Percentiles rank a stretch among this genome's conserved stretches.
phyloP scores from a whole-genome alignment of 2,888 invertebrate species.

The Cosmia pyralina region DNA sequence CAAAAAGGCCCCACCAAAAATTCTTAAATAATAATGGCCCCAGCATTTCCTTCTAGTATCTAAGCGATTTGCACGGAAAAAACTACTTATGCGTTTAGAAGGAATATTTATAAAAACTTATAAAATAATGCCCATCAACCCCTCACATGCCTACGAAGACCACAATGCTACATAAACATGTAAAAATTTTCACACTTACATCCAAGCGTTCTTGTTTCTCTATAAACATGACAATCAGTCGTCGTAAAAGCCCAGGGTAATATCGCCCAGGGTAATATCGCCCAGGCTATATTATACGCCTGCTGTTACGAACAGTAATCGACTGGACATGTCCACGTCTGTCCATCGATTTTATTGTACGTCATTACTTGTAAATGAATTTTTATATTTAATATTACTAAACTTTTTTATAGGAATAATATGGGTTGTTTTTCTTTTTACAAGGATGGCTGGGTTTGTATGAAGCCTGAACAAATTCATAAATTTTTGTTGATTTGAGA shows the following conservation, averaged over 20 bases:
- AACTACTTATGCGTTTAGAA: background rate
- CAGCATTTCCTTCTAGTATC: background rate
- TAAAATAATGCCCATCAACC: background rate
- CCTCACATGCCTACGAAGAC: background rate
- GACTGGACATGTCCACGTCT: constrained; percentile 35
- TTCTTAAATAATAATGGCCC: background rate
- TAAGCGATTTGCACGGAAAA: background rate
- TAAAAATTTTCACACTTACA: constrained; percentile 6
- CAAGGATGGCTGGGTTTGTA: background rate
- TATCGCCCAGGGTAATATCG: constrained; percentile 33
- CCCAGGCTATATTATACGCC: constrained; percentile 18
- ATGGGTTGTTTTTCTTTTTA: constrained; percentile 4
- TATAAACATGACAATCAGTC: constrained; percentile 44
- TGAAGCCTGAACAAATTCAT: background rate
- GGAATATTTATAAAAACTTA: too few relatives aligned
- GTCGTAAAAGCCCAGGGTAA: constrained; percentile 39
- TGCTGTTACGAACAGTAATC: constrained; percentile 30
- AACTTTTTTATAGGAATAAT: constrained; percentile 22
- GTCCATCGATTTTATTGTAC: constrained; percentile 42
- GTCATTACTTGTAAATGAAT: constrained; percentile 44
- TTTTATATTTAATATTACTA: constrained; percentile 39
- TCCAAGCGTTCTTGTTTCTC: constrained; percentile 16
- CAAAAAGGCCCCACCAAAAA: background rate
- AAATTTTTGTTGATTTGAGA: background rate
- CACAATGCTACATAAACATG: background rate